Base-by-base conservation (phyloP, 2,888 invertebrate species). In the Sinodicranocentrus sp. region DNA sequence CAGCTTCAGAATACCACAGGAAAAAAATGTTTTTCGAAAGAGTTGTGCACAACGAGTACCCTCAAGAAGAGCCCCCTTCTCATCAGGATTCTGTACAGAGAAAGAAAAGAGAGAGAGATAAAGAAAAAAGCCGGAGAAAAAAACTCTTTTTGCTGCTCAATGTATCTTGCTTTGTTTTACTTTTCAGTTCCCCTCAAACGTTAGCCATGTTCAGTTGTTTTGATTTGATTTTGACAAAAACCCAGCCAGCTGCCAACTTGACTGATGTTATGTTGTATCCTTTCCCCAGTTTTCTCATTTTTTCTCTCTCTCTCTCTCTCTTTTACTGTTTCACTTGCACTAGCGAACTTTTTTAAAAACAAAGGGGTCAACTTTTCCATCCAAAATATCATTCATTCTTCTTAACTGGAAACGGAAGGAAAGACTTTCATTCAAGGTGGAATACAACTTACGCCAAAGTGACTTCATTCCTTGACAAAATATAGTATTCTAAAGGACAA, bases 1-100 rank as follows among this genome's bases (percentile, higher is more conserved):
- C 79, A 72, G 57, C 26, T 52, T 72, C 79, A 79, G 61, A 39
- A 61, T 57, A 48, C 78, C 70, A 17, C 78, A 78, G 43, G 61
- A 48, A 48, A 48, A 33, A 48, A 48, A 48, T 48, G 15, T 48
- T 2, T 48, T 28, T 26, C 19, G 8, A 57, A 19, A 57, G 57
- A 6, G 19, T 57, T 8, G 13, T 13, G 44, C 8, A 44, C 19
- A 52, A 39, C 39, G 5, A 33, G 33, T 33, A 33, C 33, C 48
- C 33, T 33, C 33, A 33, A 33, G 10, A 6, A 33, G n/a, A 54
- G n/a, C 48, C 48, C 19, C n/a, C 17, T 61, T 23, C 61, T 33
- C 61, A n/a, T 57, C 25, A 25, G 13, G 13, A 25, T 57, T 23
- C 8, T 25, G n/a, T 57, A 10, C 15, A 10, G 10, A 13, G 57